phyloP scores from a whole-genome alignment of 2,113 vertebrate genomes.

The Heteronetta atricapilla region DNA sequence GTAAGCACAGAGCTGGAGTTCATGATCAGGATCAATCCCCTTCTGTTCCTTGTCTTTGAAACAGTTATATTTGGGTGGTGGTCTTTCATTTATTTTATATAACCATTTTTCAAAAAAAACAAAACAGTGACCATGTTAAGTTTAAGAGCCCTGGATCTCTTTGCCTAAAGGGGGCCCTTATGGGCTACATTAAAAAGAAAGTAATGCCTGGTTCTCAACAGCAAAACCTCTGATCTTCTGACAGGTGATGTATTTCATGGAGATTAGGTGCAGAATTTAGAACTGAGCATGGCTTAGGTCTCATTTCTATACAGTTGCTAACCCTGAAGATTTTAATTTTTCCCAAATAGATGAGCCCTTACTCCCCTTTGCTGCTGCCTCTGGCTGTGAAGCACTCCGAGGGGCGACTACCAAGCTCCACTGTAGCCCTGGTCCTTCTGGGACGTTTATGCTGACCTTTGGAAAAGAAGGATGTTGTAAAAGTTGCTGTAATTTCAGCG shows the following conservation, averaged over 20 bases:
- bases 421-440: accelerated
- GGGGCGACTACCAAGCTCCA: neutral
- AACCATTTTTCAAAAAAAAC: neutral
- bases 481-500: neutral
- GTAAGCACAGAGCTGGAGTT: neutral
- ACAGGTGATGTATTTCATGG: no score
- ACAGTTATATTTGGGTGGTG: neutral
- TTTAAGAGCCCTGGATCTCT: neutral
- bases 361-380: neutral
- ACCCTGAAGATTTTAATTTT: neutral
- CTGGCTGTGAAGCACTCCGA: neutral
- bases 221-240: neutral
- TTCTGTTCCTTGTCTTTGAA: neutral
- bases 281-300: neutral
- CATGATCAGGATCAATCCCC: neutral
- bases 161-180: neutral
- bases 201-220: neutral
- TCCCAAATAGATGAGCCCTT: neutral
- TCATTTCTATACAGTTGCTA: neutral
- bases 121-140: neutral
- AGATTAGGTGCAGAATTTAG: neutral
- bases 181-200: neutral
- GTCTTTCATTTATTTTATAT: neutral
- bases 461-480: neutral
- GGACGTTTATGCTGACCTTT: neutral